These are phyloP conservation scores for Polylopha cassiicola DNA, from an alignment of 2,888 invertebrate genomes.

Conservation along the genomic window DNA sequence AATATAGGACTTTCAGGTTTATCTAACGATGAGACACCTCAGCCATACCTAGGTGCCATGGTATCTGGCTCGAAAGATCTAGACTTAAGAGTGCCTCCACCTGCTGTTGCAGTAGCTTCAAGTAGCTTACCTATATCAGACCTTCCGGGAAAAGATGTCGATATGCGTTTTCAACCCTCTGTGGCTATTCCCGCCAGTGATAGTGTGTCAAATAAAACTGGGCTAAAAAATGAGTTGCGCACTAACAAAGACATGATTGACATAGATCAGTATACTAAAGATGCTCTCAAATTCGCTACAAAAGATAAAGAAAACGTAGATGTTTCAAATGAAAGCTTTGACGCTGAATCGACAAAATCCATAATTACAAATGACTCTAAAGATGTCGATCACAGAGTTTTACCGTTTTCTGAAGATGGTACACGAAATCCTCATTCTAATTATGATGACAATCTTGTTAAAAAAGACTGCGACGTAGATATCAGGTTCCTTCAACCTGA, in stretches of 20 bases:
- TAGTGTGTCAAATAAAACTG: slow-evolving; percentile 28
- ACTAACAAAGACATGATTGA: slow-evolving; percentile 65
- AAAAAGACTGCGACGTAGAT: slow-evolving; percentile 64
- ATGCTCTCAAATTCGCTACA: slow-evolving; percentile 68
- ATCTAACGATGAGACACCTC: slow-evolving; percentile 44
- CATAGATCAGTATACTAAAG: slow-evolving; percentile 74
- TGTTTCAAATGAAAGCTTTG: slow-evolving; percentile 58
- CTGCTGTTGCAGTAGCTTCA: slow-evolving; percentile 43
- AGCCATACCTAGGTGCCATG: slow-evolving; percentile 39
- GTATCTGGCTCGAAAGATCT: slow-evolving; percentile 55
- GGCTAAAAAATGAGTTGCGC: slow-evolving; percentile 40
- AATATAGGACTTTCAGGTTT: slow-evolving; percentile 70
- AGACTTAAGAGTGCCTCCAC: slow-evolving; percentile 69
- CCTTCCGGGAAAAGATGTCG: slow-evolving; percentile 65
- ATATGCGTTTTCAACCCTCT: slow-evolving; percentile 68
- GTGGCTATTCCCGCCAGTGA: slow-evolving; percentile 35
- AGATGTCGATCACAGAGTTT: slow-evolving; percentile 71
- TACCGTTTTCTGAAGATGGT: slow-evolving; percentile 59
- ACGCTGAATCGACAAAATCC: slow-evolving; percentile 48
- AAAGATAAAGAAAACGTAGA: slow-evolving; percentile 71
- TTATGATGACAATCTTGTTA: slow-evolving; percentile 35
- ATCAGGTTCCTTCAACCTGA: slow-evolving; percentile 68
- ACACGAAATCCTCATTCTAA: slow-evolving; percentile 37
- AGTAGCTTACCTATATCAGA: slow-evolving; percentile 45
- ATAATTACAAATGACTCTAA: slow-evolving; percentile 49